Base-by-base conservation (phyloP, 2,888 invertebrate species). In the Lasioglossum lativentre region DNA sequence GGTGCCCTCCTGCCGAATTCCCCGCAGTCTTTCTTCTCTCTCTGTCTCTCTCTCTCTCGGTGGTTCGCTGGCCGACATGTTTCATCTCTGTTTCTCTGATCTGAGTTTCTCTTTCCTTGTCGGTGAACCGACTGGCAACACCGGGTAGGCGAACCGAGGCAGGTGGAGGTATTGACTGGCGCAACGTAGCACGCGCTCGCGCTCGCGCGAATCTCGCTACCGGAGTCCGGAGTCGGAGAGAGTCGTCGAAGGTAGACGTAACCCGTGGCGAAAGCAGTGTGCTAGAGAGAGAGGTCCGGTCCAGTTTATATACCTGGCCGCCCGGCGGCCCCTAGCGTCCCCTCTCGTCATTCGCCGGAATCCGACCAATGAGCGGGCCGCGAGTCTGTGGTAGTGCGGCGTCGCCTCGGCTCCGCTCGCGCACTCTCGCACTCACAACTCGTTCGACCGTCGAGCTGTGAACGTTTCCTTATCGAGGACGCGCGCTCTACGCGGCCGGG, bases 401-500 rank as follows among this genome's bases (percentile, higher is more conserved):
- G 84, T 82, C 87, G 85, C 19, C 47, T 47, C 47, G 19, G 75
- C 77, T 90, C 88, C 63, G 88, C 86, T 87, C 87, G 87, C 90
- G 90, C 92, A 92, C 91, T 93, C 92, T 92, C 92, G 90, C 93
- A 89, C 90, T 93, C 92, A 93, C 92, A 91, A 93, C 90, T 91
- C 90, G 93, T 91, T 92, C 92, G 91, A 92, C 92, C 91, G 89
- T 89, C 88, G 92, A 86, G 86, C 89, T 90, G 56, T 56, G 90
- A 89, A 88, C 87, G 90, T 86, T 91, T 90, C 74, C 81, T 78
- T 71, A 14, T n/a, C 38, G n/a, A 52, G n/a, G 66, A 40, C 80
- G 83, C 14, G 30, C 38, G 56, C 12, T n/a, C 56, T 56, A n/a
- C 56, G 56, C 56, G 56, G n/a, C n/a, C 56, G 56, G 56, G 56